Base-by-base conservation (phyloP, 2,113 vertebrate genomes). In the Cololabis saira region DNA sequence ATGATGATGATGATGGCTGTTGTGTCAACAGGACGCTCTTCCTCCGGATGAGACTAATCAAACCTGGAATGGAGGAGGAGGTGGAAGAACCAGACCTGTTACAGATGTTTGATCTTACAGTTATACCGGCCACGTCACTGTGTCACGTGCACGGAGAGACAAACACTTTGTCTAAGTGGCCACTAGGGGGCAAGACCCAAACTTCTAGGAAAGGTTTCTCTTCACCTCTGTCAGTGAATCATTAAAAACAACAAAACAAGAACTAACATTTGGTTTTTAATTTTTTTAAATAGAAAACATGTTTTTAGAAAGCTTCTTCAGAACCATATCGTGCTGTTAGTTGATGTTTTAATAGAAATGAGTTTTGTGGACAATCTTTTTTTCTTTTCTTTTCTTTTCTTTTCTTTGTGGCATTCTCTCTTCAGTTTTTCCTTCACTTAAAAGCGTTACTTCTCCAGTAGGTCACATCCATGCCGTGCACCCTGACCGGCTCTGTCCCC, bases 361-460 rank as follows among this genome's bases (percentile, higher is more conserved):
- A 69, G 41, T 56, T 62, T 13, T 4, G 4, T 53, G 44, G 22
- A 52, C 11, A 24, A 42, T 30, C 74, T 63, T 72, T 57, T 81
- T 67, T 77, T 54, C 49, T 19, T 65, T 47, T 15, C 10, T 37
- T 37, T 37, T 37, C n/a, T 81, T 67, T 77, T 54, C 49, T 19
- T 65, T 47, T 15, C 10, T 37, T 37, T 37, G 5, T n/a, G n/a
- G 33, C 33, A 7, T 37, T 7, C 33, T 37, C 6, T 4, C 33
- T 37, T 37, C 33, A 37, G 10, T 37, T 37, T 37, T 37, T 37
- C 33, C 33, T 37, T 1, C 33, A 37, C 6, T 37, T 37, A 37
- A 37, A 37, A 7, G 3, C 33, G 10, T 37, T 11, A 9, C 10
- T 37, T 11, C 10, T 37, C 10, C 33, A 7, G 33, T 37, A 37